Evolutionary conservation across 53 echinoderm and acorn worm species (phyloP).

Genomic region (Henricia sp.): DNA sequence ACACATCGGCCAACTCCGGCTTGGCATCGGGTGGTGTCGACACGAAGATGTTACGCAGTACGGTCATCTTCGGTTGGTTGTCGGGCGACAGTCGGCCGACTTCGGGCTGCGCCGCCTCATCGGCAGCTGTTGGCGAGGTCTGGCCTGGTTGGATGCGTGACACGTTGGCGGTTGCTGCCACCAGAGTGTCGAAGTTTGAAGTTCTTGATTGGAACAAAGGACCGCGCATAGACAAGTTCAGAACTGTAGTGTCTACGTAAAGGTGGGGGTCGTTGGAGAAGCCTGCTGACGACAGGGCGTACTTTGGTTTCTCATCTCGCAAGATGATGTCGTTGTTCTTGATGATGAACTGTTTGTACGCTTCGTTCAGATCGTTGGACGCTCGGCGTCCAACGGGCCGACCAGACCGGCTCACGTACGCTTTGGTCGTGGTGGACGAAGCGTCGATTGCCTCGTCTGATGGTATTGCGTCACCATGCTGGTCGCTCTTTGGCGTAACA

Average conservation of each 20-base stretch:
- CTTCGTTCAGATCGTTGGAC: constrained; percentile 27
- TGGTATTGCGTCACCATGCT: background rate
- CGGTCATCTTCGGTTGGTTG: constrained; percentile 60
- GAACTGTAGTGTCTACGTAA: constrained; percentile 38
- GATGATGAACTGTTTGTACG: constrained; percentile 54
- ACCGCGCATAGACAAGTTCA: constrained; percentile 48
- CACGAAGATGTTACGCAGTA: constrained; percentile 49
- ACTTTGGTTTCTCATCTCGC: constrained; percentile 37
- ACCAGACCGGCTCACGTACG: constrained; percentile 54
- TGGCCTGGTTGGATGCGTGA: constrained; percentile 69
- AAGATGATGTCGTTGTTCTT: constrained; percentile 52
- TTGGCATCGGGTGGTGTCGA: constrained; percentile 14
- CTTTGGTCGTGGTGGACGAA: constrained; percentile 7
- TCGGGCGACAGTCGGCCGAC: constrained; percentile 26
- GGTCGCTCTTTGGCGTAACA: background rate
- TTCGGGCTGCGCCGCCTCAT: constrained; percentile 48
- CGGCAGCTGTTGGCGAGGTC: constrained; percentile 59
- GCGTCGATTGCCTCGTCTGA: background rate
- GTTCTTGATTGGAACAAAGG: constrained; percentile 7
- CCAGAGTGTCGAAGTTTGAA: constrained; percentile 33
- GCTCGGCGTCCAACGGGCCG: constrained; percentile 40
- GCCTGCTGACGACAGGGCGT: background rate
- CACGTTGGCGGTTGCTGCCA: constrained; percentile 72
- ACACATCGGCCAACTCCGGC: constrained; percentile 27
- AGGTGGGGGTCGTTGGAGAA: constrained; percentile 28